phyloP scores from a whole-genome alignment of 1,140 invertebrate genomes.

The Tetragnatha versicolor region DNA sequence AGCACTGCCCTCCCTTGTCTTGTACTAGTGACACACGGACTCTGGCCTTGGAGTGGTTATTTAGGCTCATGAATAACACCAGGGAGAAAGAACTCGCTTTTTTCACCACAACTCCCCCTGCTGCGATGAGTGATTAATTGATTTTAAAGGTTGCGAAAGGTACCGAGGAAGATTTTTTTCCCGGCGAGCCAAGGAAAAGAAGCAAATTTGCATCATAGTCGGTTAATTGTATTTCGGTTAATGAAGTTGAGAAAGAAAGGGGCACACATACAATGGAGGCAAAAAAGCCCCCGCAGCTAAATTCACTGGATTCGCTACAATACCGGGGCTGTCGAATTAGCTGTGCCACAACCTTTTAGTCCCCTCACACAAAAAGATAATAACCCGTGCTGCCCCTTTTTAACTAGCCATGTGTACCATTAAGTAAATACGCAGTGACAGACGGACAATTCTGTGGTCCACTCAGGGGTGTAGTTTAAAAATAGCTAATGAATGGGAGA shows the following conservation, averaged over 20 bases:
- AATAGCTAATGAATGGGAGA: too few species aligned
- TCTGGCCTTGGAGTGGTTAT: conserved; percentile 47
- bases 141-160: conserved; percentile 55
- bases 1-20: conserved; percentile 53
- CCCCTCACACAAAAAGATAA: not conserved
- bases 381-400: too few species aligned
- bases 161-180: conserved; percentile 34
- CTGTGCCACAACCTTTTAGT: not conserved
- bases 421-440: too few species aligned
- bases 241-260: conserved; percentile 43
- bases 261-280: conserved; percentile 6
- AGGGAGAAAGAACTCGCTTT: conserved; percentile 34
- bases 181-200: not conserved
- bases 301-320: not conserved
- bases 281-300: not conserved
- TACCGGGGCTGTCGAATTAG: not conserved
- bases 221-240: conserved; percentile 52
- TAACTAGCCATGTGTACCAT: too few species aligned
- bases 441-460: too few species aligned
- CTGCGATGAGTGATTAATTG: conserved; percentile 49
- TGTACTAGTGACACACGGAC: conserved; percentile 53
- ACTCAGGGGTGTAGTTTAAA: too few species aligned
- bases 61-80: conserved; percentile 51
- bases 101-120: not conserved
- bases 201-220: conserved; percentile 50